These are phyloP conservation scores for Coelinius sp. DNA, from an alignment of 2,888 invertebrate species.

Conservation along the genomic window DNA sequence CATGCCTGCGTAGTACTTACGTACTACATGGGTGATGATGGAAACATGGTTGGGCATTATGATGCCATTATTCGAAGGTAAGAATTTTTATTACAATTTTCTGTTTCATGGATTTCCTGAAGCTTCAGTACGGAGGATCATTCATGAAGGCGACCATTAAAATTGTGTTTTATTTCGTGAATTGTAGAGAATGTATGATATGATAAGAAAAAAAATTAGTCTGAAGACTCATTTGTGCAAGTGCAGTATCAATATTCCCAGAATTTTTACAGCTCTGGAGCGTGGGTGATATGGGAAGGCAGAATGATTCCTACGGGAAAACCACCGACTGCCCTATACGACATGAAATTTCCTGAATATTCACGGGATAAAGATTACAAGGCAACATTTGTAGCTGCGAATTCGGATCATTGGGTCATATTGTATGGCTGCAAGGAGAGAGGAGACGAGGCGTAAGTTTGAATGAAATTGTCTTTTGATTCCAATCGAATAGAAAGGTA, in stretches of 20 bases:
- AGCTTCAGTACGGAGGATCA: background rate
- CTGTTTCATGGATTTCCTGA: background rate
- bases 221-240: background rate
- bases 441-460: background rate
- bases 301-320: background rate
- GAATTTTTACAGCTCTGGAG: background rate
- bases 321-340: background rate
- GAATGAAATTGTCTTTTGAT: background rate
- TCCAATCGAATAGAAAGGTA: no score
- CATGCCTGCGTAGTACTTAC: background rate
- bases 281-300: background rate
- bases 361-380: background rate
- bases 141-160: no score
- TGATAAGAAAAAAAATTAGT: background rate
- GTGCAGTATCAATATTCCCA: background rate
- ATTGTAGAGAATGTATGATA: no score
- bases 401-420: background rate
- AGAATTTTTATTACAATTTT: background rate
- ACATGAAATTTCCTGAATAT: background rate
- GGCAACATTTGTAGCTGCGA: background rate
- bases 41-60: background rate
- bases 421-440: background rate
- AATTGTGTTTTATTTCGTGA: no score
- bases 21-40: background rate
- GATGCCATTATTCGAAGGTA: background rate